These are phyloP conservation scores for Agapostemon virescens DNA, from an alignment of 2,888 invertebrate genomes.

Conservation along the genomic window DNA sequence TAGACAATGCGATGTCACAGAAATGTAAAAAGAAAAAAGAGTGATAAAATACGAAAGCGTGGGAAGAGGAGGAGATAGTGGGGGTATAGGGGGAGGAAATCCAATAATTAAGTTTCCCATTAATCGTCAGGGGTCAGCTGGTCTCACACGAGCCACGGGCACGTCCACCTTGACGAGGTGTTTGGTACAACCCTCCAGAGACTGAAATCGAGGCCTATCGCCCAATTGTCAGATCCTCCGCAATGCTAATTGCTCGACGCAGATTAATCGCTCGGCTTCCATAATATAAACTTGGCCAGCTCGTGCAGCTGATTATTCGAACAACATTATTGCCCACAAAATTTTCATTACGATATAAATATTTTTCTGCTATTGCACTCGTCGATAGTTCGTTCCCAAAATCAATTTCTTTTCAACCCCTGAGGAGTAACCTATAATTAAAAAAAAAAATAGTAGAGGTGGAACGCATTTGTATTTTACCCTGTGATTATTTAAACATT, in stretches of 20 bases:
- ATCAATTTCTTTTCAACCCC: too few species aligned
- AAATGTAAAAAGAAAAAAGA: neutral
- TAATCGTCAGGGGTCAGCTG: conserved; percentile 77
- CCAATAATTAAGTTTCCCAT: conserved; percentile 78
- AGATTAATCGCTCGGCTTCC: conserved; percentile 46
- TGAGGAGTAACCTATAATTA: neutral
- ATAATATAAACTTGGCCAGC: conserved; percentile 17
- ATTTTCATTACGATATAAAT: neutral
- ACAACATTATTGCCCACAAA: neutral
- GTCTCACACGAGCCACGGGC: conserved; percentile 68
- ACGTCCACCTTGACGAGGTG: conserved; percentile 60
- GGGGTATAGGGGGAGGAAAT: conserved; percentile 20
- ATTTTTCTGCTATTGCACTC: neutral
- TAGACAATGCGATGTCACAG: neutral
- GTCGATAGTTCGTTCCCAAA: too few species aligned
- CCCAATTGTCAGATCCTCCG: conserved; percentile 47
- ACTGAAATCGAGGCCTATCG: conserved; percentile 49
- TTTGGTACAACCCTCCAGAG: conserved; percentile 53
- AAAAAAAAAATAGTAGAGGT: too few species aligned
- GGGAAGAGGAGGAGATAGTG: neutral
- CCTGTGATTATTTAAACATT: too few species aligned
- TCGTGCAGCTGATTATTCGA: neutral
- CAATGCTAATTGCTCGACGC: conserved; percentile 43
- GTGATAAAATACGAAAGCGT: neutral
- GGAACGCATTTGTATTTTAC: too few species aligned